These are phyloP conservation scores for Atrina japonica DNA, from an alignment of 2,888 invertebrate species.

Conservation along the genomic window DNA sequence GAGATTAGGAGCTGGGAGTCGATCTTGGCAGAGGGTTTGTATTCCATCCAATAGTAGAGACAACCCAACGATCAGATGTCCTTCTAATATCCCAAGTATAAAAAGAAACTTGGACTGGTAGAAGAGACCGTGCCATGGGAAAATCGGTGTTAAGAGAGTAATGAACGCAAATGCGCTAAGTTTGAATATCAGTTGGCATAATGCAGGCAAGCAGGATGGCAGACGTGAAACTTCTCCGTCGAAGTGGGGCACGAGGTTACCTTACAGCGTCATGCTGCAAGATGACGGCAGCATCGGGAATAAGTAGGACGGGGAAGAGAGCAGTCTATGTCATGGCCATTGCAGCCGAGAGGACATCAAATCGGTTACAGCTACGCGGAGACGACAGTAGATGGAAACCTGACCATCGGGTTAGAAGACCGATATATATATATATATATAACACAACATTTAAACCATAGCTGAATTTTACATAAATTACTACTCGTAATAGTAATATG, in stretches of 20 bases:
- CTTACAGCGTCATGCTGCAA: not conserved
- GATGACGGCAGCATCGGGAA: not conserved
- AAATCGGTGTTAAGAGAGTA: not conserved
- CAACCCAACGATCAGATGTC: not conserved
- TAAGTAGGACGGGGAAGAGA: not conserved
- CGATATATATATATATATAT: too few relatives aligned
- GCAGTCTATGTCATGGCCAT: not conserved
- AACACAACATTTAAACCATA: too few relatives aligned
- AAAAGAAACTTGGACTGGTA: not conserved
- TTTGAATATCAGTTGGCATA: not conserved
- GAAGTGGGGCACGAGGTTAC: not conserved
- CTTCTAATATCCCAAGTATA: not conserved
- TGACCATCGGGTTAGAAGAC: not conserved
- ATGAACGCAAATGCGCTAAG: not conserved
- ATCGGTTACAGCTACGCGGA: not conserved
- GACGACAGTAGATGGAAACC: slow-evolving; percentile 5
- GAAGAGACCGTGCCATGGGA: not conserved
- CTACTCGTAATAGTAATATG: too few relatives aligned
- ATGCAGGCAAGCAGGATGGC: slow-evolving; percentile 12
- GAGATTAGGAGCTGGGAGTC: slow-evolving; percentile 6
- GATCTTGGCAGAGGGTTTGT: not conserved
- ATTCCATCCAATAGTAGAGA: not conserved
- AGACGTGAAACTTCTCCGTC: slow-evolving; percentile 2
- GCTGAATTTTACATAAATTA: too few relatives aligned
- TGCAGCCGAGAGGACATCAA: slow-evolving; percentile 7